Evolutionary conservation across 2,888 invertebrate species (phyloP).

Genomic region (Cheilosia grossa): DNA sequence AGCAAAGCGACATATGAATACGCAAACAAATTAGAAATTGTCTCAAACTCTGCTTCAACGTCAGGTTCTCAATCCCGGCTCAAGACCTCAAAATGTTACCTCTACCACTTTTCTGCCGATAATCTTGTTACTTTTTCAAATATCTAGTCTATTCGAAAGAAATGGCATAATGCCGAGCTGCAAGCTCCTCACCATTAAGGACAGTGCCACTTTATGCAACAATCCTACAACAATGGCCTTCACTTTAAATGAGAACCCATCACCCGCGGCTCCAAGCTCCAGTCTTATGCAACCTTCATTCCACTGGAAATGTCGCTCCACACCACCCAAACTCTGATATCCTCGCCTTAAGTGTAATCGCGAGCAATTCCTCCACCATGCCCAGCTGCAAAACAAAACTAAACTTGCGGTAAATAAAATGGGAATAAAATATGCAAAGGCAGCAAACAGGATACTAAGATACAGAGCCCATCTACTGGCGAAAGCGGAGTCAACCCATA

Average conservation of each 20-base stretch:
- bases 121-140: no score
- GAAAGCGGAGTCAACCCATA: constrained; percentile 17
- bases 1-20: no score
- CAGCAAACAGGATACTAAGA: constrained; percentile 40
- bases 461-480: constrained; percentile 7
- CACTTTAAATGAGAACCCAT: constrained; percentile 32
- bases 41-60: no score
- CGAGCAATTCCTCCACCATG: constrained; percentile 20
- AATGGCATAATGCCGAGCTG: no score
- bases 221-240: neutral
- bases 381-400: constrained; percentile 41
- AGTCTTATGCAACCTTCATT: constrained; percentile 2
- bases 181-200: no score
- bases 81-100: no score
- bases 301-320: no score
- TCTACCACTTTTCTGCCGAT: no score
- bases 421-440: constrained; percentile 66
- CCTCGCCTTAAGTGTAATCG: constrained; percentile 47
- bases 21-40: no score
- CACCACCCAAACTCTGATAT: neutral
- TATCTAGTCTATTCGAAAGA: no score
- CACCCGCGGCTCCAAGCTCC: constrained; percentile 16
- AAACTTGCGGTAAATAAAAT: constrained; percentile 64
- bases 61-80: no score
- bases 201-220: no score